Base-by-base conservation (phyloP, 2,113 vertebrate genomes). In the Kobus ellipsiprymnus region DNA sequence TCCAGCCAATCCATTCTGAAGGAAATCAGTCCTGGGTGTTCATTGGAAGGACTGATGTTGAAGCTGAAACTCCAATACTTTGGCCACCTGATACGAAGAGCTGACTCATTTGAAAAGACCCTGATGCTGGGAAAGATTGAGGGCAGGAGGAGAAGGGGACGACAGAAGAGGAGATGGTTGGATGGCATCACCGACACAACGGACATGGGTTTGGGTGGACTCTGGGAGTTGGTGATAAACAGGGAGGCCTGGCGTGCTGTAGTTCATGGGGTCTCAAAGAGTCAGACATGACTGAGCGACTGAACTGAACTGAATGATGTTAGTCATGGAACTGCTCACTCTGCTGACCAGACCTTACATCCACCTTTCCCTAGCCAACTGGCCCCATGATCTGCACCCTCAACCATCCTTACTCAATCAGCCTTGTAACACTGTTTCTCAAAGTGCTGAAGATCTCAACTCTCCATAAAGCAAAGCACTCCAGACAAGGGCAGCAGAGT, bases 351-450 rank as follows among this genome's bases (percentile, higher is more conserved):
- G 44, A 74, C 25, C 7, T 67, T 23, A 30, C 4, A 21, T 40
- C 29, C 27, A 77, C n/a, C 17, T 14, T n/a, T 82, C 33, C 33
- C 67, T 86, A 13, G 9, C 25, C 52, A 94, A 14, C 25, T 17
- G 52, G 9, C 1, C 2, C 52, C 4, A n/a, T 7, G 15, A 3
- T 36, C 30, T 11, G 2, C 1, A 5, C 25, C 40, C 44, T 40
- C n/a, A 12, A 7, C 46, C 62, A 30, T 25, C 36, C 25, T 30
- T 55, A 77, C 93, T 62, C 87, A 54, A 14, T 16, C 62, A 29
- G 7, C 19, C 30, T 33, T 50, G 16, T 7, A 48, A 44, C 21
- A 12, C 29, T 7, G 10, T 86, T 77, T 60, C 80, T 54, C 90
- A 86, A 89, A 81, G 23, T 15, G 7, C 52, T 21, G 30, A 29